Conservation (phyloP, 2,113 vertebrate species). For the Piaya cayana region DNA sequence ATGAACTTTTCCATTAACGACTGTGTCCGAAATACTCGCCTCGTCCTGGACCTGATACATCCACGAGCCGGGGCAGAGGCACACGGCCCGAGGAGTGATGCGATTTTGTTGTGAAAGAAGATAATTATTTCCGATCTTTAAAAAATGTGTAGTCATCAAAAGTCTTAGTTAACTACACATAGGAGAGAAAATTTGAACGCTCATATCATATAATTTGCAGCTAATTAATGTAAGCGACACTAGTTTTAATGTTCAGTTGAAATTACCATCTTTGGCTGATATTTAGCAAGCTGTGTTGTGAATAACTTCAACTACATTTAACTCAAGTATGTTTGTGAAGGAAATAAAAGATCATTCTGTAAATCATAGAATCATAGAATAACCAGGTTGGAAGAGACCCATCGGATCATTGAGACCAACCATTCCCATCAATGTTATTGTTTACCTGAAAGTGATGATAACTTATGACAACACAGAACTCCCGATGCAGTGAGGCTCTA, state of each 20-base stretch:
- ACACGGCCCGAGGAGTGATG: no score
- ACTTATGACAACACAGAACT: not conserved
- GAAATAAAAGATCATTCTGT: not conserved
- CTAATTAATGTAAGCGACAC: not conserved
- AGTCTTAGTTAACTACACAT: not conserved
- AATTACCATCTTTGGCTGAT: not conserved
- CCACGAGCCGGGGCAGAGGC: no score
- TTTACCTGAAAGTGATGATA: not conserved
- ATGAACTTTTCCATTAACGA: conserved; percentile 54
- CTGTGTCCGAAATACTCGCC: not conserved
- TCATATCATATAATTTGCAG: not conserved
- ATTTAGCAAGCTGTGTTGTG: not conserved
- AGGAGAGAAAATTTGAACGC: not conserved
- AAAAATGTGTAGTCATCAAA: not conserved
- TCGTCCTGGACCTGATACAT: no score
- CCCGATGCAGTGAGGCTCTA: not conserved
- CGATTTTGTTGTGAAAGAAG: not conserved
- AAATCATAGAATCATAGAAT: no score
- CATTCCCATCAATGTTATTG: no score
- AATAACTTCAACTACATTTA: not conserved
- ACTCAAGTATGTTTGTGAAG: not conserved
- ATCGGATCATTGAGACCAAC: no score
- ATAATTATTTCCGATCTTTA: not conserved
- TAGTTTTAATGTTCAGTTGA: not conserved
- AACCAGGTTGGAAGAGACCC: no score